phyloP scores from a whole-genome alignment of 2,113 vertebrate species.

The Physeter macrocephalus region DNA sequence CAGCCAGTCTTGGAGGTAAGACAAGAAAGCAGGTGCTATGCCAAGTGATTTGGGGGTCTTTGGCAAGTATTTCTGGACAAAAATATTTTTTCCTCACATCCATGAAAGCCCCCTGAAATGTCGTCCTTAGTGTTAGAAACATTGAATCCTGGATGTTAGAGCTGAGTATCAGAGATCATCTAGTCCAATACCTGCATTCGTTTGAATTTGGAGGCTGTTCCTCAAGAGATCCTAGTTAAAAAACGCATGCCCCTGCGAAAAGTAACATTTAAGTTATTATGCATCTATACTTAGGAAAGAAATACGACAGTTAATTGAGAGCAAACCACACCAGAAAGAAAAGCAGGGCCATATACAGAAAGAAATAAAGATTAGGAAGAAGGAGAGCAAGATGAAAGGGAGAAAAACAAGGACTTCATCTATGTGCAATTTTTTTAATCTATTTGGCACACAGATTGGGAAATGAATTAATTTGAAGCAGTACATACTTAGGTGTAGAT shows the following conservation, averaged over 20 bases:
- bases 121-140: neutral
- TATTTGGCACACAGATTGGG: neutral
- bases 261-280: neutral
- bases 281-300: neutral
- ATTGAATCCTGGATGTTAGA: neutral
- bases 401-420: neutral
- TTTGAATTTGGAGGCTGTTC: neutral
- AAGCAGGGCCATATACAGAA: neutral
- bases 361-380: neutral
- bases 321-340: neutral
- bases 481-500: neutral
- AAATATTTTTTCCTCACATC: neutral
- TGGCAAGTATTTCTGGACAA: neutral
- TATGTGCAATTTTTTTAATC: neutral
- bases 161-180: neutral
- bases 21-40: neutral
- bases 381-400: neutral
- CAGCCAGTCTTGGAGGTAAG: neutral
- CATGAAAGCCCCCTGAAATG: neutral
- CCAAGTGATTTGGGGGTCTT: neutral
- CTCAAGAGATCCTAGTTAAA: neutral
- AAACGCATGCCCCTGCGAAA: neutral
- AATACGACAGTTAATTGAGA: neutral
- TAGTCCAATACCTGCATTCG: neutral
- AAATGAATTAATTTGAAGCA: neutral